Evolutionary conservation across 2,888 invertebrate species (phyloP).

Genomic region (Bimastos eiseni): DNA sequence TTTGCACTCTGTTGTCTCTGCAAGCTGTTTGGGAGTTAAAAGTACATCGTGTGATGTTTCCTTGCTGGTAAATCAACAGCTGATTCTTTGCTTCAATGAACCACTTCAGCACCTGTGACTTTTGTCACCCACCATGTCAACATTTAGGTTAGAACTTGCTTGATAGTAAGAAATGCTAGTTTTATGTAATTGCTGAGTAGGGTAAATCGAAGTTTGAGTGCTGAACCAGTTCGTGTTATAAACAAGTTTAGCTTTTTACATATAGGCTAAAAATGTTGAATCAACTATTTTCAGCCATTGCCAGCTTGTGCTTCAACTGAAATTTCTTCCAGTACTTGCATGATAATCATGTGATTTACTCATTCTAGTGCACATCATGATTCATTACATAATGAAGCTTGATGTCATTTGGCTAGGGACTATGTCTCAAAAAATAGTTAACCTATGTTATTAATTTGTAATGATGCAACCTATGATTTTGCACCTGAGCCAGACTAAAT

Average conservation of each 20-base stretch:
- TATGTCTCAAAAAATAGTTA: neutral
- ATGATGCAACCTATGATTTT: neutral
- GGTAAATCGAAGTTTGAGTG: neutral
- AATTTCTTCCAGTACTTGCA: neutral
- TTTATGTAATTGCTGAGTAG: neutral
- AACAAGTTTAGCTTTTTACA: no score
- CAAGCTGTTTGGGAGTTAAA: neutral
- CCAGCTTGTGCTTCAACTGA: neutral
- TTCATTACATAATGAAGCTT: neutral
- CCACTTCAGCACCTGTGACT: no score
- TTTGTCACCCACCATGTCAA: no score
- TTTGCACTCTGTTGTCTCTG: neutral
- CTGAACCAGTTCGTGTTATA: neutral
- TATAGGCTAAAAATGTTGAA: no score
- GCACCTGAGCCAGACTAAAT: no score
- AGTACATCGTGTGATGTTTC: neutral
- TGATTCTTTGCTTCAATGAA: neutral
- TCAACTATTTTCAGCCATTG: no score
- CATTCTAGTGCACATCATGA: neutral
- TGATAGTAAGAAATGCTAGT: neutral
- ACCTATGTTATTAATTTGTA: neutral
- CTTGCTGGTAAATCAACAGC: neutral
- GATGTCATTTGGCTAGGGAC: neutral
- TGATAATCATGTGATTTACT: neutral
- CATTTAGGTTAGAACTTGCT: neutral